phyloP scores from a whole-genome alignment of 2,797 vertebrate genomes.

The Triplophysa yarkandensis region DNA sequence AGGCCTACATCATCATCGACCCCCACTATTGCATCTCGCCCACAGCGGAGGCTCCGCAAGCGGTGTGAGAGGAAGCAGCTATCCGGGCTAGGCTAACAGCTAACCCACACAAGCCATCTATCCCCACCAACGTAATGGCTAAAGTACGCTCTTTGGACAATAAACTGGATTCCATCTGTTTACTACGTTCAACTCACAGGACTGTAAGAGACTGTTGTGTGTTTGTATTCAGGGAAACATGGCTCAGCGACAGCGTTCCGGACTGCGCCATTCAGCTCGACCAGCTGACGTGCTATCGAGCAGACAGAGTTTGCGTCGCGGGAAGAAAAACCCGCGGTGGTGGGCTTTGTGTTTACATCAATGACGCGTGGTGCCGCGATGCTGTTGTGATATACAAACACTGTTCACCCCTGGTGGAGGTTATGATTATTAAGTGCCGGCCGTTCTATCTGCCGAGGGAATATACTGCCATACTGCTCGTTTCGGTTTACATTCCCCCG shows the following conservation, averaged over 20 bases:
- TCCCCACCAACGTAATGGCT: neutral
- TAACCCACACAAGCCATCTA: neutral
- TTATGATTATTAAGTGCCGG: too few species aligned
- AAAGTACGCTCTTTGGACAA: neutral
- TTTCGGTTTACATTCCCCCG: too few species aligned
- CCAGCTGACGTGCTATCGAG: slow-evolving; percentile 3
- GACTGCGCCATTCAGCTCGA: slow-evolving; percentile 31
- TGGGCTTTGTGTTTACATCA: slow-evolving; percentile 44
- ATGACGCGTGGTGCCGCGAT: slow-evolving; percentile 26
- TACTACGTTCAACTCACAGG: neutral
- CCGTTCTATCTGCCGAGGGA: too few species aligned
- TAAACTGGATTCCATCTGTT: neutral
- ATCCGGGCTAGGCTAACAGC: slow-evolving; percentile 8
- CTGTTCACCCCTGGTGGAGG: too few species aligned
- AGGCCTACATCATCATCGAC: neutral
- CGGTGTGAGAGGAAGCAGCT: slow-evolving; percentile 2
- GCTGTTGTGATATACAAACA: neutral
- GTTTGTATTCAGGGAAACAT: slow-evolving; percentile 37
- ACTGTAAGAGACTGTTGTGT: slow-evolving; percentile 29
- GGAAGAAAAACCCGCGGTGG: too few species aligned
- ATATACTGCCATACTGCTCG: too few species aligned
- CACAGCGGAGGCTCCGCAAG: neutral
- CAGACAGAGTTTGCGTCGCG: neutral
- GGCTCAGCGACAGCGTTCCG: slow-evolving; percentile 26
- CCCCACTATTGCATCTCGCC: neutral